These are phyloP conservation scores for Scarus forsteni DNA, from an alignment of 2,797 vertebrate genomes.

Conservation along the genomic window DNA sequence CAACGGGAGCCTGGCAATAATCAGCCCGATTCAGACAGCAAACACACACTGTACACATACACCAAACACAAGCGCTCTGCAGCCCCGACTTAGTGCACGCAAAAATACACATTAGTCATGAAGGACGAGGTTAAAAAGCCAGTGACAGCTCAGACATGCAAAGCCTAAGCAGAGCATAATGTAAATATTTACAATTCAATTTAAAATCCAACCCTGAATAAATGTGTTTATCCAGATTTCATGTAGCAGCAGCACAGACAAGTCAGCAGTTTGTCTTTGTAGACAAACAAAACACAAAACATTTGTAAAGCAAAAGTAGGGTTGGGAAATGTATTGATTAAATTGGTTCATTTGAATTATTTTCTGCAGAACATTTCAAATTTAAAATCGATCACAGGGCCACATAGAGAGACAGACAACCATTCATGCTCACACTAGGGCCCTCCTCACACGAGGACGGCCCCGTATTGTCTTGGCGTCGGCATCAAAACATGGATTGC, in stretches of 20 bases:
- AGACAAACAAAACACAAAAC: conserved; percentile 49
- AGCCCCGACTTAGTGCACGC: not conserved
- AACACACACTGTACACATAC: conserved; percentile 10
- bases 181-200: conserved; percentile 14
- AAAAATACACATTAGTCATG: conserved; percentile 26
- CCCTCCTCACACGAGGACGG: too few species aligned
- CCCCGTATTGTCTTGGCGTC: too few species aligned
- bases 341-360: too few species aligned
- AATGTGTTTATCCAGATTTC: not conserved
- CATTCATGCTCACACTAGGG: too few species aligned
- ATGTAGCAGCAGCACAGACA: not conserved
- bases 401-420: too few species aligned
- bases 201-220: conserved; percentile 12
- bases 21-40: conserved; percentile 54
- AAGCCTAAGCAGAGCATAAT: not conserved
- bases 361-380: too few species aligned
- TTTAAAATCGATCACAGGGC: too few species aligned
- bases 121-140: too few species aligned
- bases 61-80: not conserved
- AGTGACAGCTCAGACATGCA: conserved; percentile 3
- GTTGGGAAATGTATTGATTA: too few species aligned
- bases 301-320: not conserved
- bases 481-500: too few species aligned
- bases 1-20: conserved; percentile 70
- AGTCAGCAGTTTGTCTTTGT: conserved; percentile 19